Evolutionary conservation across 2,113 vertebrate species (phyloP).

Genomic region (Rattus rattus): DNA sequence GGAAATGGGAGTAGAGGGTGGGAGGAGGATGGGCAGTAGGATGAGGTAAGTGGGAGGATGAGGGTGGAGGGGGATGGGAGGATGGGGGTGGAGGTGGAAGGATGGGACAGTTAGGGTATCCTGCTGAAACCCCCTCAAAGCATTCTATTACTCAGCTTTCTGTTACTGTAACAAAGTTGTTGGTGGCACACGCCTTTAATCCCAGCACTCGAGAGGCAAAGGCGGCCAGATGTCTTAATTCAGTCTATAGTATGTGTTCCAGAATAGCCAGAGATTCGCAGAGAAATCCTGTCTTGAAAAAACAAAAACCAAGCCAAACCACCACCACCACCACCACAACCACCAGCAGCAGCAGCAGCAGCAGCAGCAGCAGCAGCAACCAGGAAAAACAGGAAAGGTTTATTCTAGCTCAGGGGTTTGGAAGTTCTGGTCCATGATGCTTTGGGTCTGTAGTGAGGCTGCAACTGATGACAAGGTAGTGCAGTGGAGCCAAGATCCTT

Average conservation of each 20-base stretch:
- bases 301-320: not conserved
- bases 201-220: not conserved
- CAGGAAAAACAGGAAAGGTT: not conserved
- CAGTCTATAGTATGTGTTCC: not conserved
- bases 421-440: not conserved
- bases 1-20: too few relatives aligned
- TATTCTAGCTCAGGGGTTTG: not conserved
- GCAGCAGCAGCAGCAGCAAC: too few relatives aligned
- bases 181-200: not conserved
- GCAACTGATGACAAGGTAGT: not conserved
- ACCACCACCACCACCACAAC: too few relatives aligned
- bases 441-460: not conserved
- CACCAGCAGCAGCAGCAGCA: too few relatives aligned
- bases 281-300: not conserved
- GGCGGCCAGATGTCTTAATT: not conserved
- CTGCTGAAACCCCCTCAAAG: too few relatives aligned
- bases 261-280: not conserved
- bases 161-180: not conserved
- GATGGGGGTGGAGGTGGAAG: too few relatives aligned
- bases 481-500: too few relatives aligned
- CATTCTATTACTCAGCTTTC: not conserved
- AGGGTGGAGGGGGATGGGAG: too few relatives aligned
- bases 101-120: too few relatives aligned
- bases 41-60: too few relatives aligned
- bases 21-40: too few relatives aligned